Conservation (phyloP, 2,888 invertebrate species). For the Torymus tubicola region DNA sequence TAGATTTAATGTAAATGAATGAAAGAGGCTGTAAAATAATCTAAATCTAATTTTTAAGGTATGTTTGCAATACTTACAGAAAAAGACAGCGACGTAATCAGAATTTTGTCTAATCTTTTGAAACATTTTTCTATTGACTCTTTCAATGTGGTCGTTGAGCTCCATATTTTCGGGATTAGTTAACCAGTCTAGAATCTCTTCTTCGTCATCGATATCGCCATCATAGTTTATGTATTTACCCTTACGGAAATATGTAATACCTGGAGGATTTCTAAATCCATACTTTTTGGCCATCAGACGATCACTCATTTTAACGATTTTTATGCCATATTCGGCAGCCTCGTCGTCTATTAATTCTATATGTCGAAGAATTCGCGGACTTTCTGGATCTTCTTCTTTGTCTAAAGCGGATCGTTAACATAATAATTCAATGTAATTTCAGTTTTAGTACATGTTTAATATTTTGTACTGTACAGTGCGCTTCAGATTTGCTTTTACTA, state of each 20-base stretch:
- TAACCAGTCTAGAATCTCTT: conserved; percentile 92
- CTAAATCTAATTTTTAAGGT: no score
- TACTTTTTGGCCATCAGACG: conserved; percentile 95
- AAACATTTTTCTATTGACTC: conserved; percentile 95
- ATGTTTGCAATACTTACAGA: conserved; percentile 84
- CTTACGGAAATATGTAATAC: conserved; percentile 93
- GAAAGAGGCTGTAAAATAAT: no score
- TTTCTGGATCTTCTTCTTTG: conserved; percentile 88
- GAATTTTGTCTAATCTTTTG: conserved; percentile 92
- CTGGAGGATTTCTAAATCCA: conserved; percentile 92
- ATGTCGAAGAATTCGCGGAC: conserved; percentile 88
- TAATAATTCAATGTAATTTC: conserved; percentile 1
- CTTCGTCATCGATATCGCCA: conserved; percentile 94
- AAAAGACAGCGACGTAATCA: conserved; percentile 93
- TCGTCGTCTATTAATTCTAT: conserved; percentile 94
- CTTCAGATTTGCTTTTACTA: no score
- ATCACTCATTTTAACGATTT: conserved; percentile 92
- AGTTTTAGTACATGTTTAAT: no score
- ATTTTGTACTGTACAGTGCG: no score
- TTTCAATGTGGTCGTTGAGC: conserved; percentile 93
- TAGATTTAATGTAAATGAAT: no score
- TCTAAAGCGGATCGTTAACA: conserved; percentile 77
- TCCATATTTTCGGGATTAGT: conserved; percentile 97
- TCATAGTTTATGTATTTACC: conserved; percentile 93
- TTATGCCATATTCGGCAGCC: conserved; percentile 93